These are phyloP conservation scores for Eupeodes luniger DNA, from an alignment of 2,888 invertebrate species.

Conservation along the genomic window DNA sequence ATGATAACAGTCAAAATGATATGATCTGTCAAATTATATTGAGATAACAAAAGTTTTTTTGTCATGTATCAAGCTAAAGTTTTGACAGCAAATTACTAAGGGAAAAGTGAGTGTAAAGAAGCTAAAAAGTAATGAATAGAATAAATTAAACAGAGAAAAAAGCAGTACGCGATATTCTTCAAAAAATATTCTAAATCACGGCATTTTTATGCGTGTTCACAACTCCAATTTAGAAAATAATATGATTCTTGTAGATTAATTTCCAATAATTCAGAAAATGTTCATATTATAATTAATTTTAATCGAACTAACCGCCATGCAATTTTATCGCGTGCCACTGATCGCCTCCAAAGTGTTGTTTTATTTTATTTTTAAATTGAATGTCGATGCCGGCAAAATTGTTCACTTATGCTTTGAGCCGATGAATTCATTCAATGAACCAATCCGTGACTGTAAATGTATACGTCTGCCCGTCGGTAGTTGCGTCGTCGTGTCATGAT, in stretches of 20 bases:
- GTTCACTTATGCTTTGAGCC: slow-evolving; percentile 8
- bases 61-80: too few species aligned
- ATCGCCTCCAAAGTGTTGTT: slow-evolving; percentile 37
- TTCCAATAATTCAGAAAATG: slow-evolving; percentile 12
- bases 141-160: too few species aligned
- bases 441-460: slow-evolving; percentile 55
- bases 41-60: too few species aligned
- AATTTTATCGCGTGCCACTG: slow-evolving; percentile 49
- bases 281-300: slow-evolving; percentile 25
- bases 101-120: too few species aligned
- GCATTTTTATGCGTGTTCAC: not conserved
- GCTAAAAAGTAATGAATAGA: too few species aligned
- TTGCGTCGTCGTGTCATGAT: not conserved
- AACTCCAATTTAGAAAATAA: not conserved
- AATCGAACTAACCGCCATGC: slow-evolving; percentile 38
- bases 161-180: too few species aligned
- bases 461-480: not conserved
- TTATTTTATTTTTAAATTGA: not conserved
- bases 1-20: too few species aligned
- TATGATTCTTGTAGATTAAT: not conserved
- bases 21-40: too few species aligned
- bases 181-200: not conserved
- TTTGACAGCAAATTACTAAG: too few species aligned
- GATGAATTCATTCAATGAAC: slow-evolving; percentile 64
- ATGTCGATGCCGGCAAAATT: slow-evolving; percentile 21